phyloP scores from a whole-genome alignment of 2,113 vertebrate species.

The Cyanoderma ruficeps region DNA sequence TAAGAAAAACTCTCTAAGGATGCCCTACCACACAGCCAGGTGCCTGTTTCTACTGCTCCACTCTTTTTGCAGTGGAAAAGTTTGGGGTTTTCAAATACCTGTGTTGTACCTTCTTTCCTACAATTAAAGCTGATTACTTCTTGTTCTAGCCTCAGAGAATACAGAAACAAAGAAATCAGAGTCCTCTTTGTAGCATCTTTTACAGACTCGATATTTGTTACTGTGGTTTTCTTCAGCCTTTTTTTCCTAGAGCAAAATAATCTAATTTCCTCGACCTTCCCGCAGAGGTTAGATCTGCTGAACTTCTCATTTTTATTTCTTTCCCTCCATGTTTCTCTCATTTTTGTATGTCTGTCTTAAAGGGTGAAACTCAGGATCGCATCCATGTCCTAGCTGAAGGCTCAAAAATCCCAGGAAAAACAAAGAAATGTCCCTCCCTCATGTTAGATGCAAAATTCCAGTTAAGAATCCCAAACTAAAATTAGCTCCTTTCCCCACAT shows the following conservation, averaged over 20 bases:
- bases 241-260: neutral
- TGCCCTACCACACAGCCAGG: neutral
- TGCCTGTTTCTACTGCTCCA: neutral
- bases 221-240: neutral
- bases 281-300: neutral
- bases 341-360: neutral
- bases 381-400: neutral
- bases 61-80: neutral
- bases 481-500: rapidly evolving
- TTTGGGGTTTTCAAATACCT: neutral
- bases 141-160: neutral
- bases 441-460: neutral
- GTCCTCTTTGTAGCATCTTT: neutral
- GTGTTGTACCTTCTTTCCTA: neutral
- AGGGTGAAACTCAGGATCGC: neutral
- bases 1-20: neutral
- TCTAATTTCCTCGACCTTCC: neutral
- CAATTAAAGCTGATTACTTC: neutral
- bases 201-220: neutral
- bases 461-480: neutral
- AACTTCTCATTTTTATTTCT: neutral
- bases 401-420: neutral
- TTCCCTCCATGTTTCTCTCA: neutral
- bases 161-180: neutral
- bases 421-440: neutral